These are phyloP conservation scores for Xestobium rufovillosum DNA, from an alignment of 2,888 invertebrate species.

Conservation along the genomic window DNA sequence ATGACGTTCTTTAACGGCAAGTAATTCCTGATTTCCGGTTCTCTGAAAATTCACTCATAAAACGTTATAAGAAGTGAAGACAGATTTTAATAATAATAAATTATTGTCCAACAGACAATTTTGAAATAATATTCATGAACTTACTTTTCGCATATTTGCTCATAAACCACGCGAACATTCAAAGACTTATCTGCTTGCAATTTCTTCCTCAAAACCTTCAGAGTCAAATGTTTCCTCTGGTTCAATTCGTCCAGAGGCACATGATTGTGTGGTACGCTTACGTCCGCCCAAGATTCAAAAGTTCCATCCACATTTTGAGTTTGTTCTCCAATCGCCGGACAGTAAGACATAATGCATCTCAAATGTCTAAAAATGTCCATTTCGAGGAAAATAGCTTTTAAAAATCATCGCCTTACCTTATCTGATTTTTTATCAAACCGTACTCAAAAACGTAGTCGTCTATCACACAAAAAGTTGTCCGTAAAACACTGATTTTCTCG, in stretches of 20 bases:
- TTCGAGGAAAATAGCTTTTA: slow-evolving; percentile 9
- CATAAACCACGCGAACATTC: slow-evolving; percentile 35
- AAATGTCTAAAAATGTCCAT: slow-evolving; percentile 26
- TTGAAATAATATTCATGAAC: too few species aligned
- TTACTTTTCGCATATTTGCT: slow-evolving; percentile 34
- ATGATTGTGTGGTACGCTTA: slow-evolving; percentile 34
- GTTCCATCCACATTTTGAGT: slow-evolving; percentile 17
- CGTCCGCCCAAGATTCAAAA: slow-evolving; percentile 24
- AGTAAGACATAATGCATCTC: slow-evolving; percentile 30
- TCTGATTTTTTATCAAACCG: slow-evolving; percentile 30
- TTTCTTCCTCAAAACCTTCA: slow-evolving; percentile 33
- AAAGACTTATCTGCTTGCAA: slow-evolving; percentile 35
- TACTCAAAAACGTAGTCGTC: slow-evolving; percentile 35
- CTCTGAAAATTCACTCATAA: slow-evolving; percentile 26
- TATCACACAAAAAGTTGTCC: slow-evolving; percentile 28
- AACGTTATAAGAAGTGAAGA: neutral
- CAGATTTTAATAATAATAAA: slow-evolving; percentile 9
- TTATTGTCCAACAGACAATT: slow-evolving; percentile 1
- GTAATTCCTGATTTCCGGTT: slow-evolving; percentile 30
- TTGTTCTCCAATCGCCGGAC: slow-evolving; percentile 29
- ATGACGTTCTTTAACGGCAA: slow-evolving; percentile 35
- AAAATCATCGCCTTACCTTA: too few species aligned
- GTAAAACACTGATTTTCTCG: slow-evolving; percentile 26
- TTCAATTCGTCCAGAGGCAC: slow-evolving; percentile 23
- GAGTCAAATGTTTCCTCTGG: slow-evolving; percentile 35